phyloP scores from a whole-genome alignment of 2,888 invertebrate genomes.

The Timema podura region DNA sequence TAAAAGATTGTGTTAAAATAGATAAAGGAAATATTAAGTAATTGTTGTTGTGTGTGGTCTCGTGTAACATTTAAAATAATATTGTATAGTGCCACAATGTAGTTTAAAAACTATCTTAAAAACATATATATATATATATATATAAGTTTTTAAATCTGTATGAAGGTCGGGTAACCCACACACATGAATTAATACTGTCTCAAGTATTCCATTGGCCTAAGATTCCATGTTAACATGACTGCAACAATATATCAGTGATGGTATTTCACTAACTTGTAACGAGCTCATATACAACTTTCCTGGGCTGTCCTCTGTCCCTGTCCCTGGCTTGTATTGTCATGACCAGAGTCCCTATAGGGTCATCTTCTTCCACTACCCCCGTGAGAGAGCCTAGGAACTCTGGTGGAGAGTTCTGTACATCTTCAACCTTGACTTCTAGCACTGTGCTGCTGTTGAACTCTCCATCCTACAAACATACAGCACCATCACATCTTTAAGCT shows the following conservation, averaged over 20 bases:
- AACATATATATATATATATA: not conserved
- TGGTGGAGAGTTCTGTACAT: constrained; percentile 84
- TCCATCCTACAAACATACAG: constrained; percentile 61
- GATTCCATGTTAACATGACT: too few species aligned
- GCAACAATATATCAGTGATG: constrained; percentile 7
- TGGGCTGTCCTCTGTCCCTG: constrained; percentile 77
- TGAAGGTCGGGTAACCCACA: too few species aligned
- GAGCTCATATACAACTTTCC: constrained; percentile 72
- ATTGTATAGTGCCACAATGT: not conserved
- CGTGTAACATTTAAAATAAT: too few species aligned
- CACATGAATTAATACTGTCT: too few species aligned
- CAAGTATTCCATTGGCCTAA: too few species aligned
- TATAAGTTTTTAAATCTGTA: not conserved
- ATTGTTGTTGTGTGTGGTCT: too few species aligned
- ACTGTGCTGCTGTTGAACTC: constrained; percentile 65
- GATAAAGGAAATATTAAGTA: too few species aligned
- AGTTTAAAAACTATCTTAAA: not conserved
- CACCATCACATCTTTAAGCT: too few species aligned
- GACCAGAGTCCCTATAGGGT: constrained; percentile 75
- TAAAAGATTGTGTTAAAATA: too few species aligned
- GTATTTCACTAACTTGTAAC: constrained; percentile 64
- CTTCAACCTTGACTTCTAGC: constrained; percentile 69
- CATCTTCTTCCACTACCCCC: constrained; percentile 75
- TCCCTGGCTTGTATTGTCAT: constrained; percentile 77
- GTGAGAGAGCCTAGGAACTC: constrained; percentile 76